phyloP scores from a whole-genome alignment of 2,113 vertebrate species.

The Gallinago paraguaiae region DNA sequence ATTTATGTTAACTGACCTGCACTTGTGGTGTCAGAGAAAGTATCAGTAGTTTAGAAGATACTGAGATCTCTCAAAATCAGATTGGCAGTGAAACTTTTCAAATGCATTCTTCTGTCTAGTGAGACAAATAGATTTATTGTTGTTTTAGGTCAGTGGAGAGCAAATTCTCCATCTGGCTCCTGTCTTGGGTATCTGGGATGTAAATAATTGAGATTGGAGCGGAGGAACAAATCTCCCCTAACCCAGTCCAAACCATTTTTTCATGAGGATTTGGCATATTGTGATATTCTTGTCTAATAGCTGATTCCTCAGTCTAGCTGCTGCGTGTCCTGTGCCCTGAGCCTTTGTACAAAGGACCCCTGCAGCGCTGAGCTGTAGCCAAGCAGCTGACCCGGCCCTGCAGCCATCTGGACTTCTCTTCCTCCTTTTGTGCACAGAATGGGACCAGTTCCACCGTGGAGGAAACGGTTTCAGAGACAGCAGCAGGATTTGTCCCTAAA shows the following conservation, averaged over 20 bases:
- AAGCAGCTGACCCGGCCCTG: conserved; percentile 22
- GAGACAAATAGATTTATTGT: neutral
- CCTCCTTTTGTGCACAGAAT: conserved; percentile 55
- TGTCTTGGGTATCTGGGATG: neutral
- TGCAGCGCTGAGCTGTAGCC: conserved; percentile 47
- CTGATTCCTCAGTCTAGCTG: neutral
- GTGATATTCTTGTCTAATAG: neutral
- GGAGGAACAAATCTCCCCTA: neutral
- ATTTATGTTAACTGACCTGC: neutral
- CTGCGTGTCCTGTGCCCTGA: neutral
- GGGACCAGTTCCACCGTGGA: conserved; percentile 20
- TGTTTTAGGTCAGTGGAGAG: neutral
- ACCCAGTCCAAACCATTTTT: neutral
- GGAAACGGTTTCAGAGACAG: conserved; percentile 12
- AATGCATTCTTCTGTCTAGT: neutral
- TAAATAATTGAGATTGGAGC: neutral
- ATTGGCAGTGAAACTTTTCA: neutral
- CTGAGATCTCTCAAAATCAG: neutral
- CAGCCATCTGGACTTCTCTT: conserved; percentile 61
- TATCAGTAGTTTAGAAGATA: neutral
- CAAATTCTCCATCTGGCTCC: neutral
- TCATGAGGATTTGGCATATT: neutral
- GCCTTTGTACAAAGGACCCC: conserved; percentile 10
- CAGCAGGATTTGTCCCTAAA: conserved; percentile 2
- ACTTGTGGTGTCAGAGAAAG: neutral